These are phyloP conservation scores for Struthio camelus DNA, from an alignment of 2,113 vertebrate species.

Conservation along the genomic window DNA sequence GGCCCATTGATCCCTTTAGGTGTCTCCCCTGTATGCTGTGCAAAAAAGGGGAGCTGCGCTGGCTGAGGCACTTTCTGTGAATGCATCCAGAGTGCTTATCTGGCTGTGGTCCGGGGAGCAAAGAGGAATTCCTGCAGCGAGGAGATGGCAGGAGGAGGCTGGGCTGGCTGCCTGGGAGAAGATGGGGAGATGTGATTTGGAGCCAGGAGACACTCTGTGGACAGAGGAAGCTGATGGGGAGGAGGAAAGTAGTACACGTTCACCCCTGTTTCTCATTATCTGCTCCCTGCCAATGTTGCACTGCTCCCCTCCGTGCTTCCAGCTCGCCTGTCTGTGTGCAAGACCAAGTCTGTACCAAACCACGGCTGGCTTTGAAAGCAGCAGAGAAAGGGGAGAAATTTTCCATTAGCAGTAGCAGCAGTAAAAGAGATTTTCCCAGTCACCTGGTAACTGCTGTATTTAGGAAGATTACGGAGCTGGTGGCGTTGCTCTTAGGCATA, in stretches of 20 bases:
- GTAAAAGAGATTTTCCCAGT: constrained; percentile 74
- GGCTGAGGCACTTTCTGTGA: not conserved
- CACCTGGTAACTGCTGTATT: constrained; percentile 77
- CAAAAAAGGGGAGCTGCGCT: not conserved
- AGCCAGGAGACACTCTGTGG: not conserved
- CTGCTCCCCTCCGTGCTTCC: not conserved
- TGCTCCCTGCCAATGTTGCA: not conserved
- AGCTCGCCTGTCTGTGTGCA: not conserved
- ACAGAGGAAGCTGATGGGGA: not conserved
- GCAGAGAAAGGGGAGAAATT: constrained; percentile 71
- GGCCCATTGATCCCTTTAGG: not conserved
- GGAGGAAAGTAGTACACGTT: not conserved
- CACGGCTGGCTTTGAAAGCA: constrained; percentile 61
- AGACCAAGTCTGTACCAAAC: constrained; percentile 52
- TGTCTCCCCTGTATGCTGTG: fast-evolving
- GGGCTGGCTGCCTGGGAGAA: not conserved
- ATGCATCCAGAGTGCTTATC: not conserved
- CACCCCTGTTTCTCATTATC: not conserved
- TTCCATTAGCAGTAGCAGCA: constrained; percentile 80
- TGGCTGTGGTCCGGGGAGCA: fast-evolving
- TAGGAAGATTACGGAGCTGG: constrained; percentile 70
- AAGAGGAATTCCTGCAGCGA: not conserved
- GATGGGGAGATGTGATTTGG: not conserved
- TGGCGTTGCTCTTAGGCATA: constrained; percentile 19
- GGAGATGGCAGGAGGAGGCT: not conserved